These are phyloP conservation scores for Gulo gulo DNA, from an alignment of 2,113 vertebrate genomes.

Conservation along the genomic window DNA sequence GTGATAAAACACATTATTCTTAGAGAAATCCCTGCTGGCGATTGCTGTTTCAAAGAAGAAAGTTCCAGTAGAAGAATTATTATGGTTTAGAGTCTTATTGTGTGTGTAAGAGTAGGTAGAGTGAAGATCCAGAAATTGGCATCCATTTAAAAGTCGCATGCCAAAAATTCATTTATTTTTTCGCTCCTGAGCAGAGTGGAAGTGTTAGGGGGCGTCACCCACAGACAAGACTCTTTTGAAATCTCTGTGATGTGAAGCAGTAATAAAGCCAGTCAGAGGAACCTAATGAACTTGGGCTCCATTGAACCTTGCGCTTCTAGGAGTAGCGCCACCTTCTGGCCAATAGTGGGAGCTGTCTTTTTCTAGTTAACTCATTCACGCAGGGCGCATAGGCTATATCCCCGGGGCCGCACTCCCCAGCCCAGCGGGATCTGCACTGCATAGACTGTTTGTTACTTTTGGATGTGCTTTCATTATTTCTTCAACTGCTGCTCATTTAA, in stretches of 20 bases:
- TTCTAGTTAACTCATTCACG: neutral
- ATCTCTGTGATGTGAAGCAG: neutral
- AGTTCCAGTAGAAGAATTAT: neutral
- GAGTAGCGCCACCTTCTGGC: neutral
- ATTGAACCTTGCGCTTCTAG: neutral
- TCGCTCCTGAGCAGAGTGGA: neutral
- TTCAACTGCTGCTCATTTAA: neutral
- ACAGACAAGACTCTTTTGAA: neutral
- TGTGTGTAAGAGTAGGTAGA: neutral
- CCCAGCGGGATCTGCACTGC: accelerated
- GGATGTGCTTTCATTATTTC: neutral
- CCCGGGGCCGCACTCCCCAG: accelerated
- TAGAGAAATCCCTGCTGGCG: slow-evolving; percentile 45
- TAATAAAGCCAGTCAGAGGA: neutral
- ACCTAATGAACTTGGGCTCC: no score
- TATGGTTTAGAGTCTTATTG: neutral
- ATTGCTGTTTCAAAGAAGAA: slow-evolving; percentile 38
- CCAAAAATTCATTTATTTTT: neutral
- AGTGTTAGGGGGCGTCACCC: neutral
- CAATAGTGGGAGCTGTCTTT: neutral
- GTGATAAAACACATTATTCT: slow-evolving; percentile 44
- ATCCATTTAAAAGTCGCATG: neutral
- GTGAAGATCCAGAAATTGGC: neutral
- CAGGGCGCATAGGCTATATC: accelerated
- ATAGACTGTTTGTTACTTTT: neutral